A percentile compares a stretch with the other conserved stretches of the same genome.
Evolutionary conservation across 2,113 vertebrate genomes (phyloP).

Genomic region (Oreochromis spilurus): DNA sequence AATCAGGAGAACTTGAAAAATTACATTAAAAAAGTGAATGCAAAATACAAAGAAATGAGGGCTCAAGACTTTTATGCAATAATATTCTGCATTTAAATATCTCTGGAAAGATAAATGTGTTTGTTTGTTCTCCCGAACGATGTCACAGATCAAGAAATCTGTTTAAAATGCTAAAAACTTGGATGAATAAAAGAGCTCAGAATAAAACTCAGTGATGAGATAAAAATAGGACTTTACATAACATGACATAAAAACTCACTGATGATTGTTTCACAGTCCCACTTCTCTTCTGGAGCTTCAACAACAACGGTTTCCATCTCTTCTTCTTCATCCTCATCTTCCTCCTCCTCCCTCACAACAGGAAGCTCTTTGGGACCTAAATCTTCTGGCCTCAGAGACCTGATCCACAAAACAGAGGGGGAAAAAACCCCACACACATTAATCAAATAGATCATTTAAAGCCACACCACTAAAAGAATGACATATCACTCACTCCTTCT

Average conservation of each 20-base stretch:
- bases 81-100: neutral
- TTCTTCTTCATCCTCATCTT: conserved; percentile 70
- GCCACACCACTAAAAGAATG: neutral
- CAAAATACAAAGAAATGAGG: neutral
- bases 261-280: conserved; percentile 96
- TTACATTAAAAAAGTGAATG: rapidly evolving
- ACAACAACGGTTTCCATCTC: conserved; percentile 79
- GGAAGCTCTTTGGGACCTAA: conserved; percentile 76
- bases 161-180: neutral
- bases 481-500: conserved; percentile 77
- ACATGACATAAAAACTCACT: conserved; percentile 77
- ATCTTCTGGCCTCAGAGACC: conserved; percentile 73
- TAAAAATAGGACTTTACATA: neutral
- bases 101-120: neutral
- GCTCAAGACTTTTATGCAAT: neutral
- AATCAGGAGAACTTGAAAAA: neutral
- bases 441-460: neutral
- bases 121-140: neutral
- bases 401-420: neutral
- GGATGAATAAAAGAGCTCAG: neutral
- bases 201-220: neutral
- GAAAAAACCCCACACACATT: rapidly evolving
- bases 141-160: neutral
- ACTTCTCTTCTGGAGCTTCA: conserved; percentile 79
- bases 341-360: conserved; percentile 70